Conservation (phyloP, 2,888 invertebrate species). For the Aspidiotus rigidus region DNA sequence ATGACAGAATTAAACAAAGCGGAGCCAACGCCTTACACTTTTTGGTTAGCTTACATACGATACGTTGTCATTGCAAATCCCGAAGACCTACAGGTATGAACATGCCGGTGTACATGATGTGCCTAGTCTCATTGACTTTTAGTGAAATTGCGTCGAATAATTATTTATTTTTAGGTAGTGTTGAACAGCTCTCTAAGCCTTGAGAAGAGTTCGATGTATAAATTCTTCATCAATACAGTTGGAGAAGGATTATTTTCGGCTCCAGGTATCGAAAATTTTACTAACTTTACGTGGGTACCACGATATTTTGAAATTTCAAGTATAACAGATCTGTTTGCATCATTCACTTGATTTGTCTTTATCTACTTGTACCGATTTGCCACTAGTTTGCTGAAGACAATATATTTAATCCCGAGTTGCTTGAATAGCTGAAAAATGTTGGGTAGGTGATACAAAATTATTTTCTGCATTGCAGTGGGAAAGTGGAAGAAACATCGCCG, state of each 20-base stretch:
- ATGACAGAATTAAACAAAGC: constrained; percentile 10
- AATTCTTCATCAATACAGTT: constrained; percentile 38
- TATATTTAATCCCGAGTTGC: too few species aligned
- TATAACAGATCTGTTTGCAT: neutral
- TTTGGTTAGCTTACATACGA: constrained; percentile 19
- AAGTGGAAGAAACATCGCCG: constrained; percentile 47
- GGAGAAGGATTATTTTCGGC: constrained; percentile 40
- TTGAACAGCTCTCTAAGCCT: constrained; percentile 38
- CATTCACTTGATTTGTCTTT: too few species aligned
- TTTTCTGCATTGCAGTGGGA: constrained; percentile 40
- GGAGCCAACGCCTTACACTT: constrained; percentile 22
- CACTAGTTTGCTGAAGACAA: too few species aligned
- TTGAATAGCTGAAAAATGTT: neutral
- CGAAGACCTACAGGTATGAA: constrained; percentile 18
- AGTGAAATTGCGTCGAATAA: neutral
- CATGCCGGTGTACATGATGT: neutral
- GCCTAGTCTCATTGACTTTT: neutral
- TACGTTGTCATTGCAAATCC: constrained; percentile 19
- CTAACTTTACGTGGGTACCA: neutral
- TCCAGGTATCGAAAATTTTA: constrained; percentile 36
- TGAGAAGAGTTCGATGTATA: constrained; percentile 38
- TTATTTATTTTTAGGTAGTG: constrained; percentile 37
- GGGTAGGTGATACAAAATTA: neutral
- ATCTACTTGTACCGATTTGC: too few species aligned
- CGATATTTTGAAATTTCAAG: neutral